These are phyloP conservation scores for Tenualosa thibaudeaui DNA, from an alignment of 2,797 vertebrate genomes.

Conservation along the genomic window DNA sequence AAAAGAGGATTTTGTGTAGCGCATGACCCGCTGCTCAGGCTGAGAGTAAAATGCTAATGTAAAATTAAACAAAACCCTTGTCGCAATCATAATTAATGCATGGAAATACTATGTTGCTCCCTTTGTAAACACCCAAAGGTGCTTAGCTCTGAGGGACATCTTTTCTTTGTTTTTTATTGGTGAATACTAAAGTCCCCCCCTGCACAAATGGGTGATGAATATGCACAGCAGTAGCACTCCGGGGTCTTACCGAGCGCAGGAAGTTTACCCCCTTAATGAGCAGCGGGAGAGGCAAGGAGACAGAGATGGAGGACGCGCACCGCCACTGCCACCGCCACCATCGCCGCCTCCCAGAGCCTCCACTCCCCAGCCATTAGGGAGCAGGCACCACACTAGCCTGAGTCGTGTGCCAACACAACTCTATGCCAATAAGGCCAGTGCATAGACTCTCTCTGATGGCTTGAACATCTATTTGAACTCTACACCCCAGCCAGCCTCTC, in stretches of 20 bases:
- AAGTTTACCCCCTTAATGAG: constrained; percentile 50
- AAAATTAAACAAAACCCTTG: constrained; percentile 16
- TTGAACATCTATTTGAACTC: constrained; percentile 40
- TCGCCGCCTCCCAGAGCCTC: not conserved
- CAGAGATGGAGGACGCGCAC: constrained; percentile 38
- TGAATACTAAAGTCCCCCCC: constrained; percentile 29
- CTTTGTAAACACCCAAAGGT: constrained; percentile 44
- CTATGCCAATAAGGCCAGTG: constrained; percentile 39
- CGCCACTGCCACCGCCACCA: not conserved
- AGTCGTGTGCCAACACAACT: constrained; percentile 25
- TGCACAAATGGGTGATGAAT: constrained; percentile 39
- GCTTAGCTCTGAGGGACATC: constrained; percentile 34
- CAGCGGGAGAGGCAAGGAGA: constrained; percentile 42
- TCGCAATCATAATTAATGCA: constrained; percentile 40
- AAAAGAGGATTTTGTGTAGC: not conserved
- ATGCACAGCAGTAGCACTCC: constrained; percentile 30
- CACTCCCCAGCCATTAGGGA: constrained; percentile 44
- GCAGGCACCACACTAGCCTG: constrained; percentile 41
- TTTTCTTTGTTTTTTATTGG: not conserved
- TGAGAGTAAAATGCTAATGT: not conserved
- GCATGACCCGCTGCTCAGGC: not conserved
- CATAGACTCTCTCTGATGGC: constrained; percentile 35
- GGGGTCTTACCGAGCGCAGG: constrained; percentile 32
- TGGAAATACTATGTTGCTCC: constrained; percentile 28
- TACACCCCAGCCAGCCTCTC: constrained; percentile 33